Base-by-base conservation (phyloP, 2,888 invertebrate genomes). In the Pollenia labialis region DNA sequence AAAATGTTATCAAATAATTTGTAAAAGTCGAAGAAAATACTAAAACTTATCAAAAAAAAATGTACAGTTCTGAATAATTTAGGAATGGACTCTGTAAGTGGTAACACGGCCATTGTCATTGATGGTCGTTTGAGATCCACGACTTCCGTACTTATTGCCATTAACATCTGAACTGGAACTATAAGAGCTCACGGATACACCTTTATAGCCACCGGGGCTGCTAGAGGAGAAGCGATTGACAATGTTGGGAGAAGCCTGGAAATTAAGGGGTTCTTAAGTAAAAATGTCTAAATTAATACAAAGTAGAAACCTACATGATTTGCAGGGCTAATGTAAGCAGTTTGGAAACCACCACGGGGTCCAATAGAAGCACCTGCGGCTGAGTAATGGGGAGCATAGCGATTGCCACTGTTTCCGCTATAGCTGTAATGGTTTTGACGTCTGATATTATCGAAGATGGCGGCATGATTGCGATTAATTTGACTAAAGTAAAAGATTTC, bases 51-150 rank as follows among this genome's bases (percentile, higher is more conserved):
- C 11, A 66, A 64, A 71, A 69, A 16, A 52, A n/a, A 52, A 66
- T 52, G 46, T 18, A 52, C 12, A n/a, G 16, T 50, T 50, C 66
- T 66, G 0, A 54, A 68, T 44, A 75, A 9, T 50, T 90, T 93
- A 93, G n/a, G 92, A 92, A 79, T 92, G 90, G 56, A 91, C 90
- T 54, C 90, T 90, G 80, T 96, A 96, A 66, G 94, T 94, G 77
- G 95, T 95, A 58, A 97, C 90, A 91, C 95, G 95, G 87, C 97
- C 97, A 90, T 97, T 96, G 89, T 97, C 95, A 90, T 97, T 96
- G 75, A 97, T 94, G 0, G 95, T 94, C 10, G 97, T 96, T 60
- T 95, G 94, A 0, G 96, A 95, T 64, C 94, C 94, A 87, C 96
- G 95, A 86, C 93, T 94, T 71, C 91, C 94, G 14, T 92, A 90